Conservation (phyloP, 2,797 vertebrate species). For the Alfaro cultratus region DNA sequence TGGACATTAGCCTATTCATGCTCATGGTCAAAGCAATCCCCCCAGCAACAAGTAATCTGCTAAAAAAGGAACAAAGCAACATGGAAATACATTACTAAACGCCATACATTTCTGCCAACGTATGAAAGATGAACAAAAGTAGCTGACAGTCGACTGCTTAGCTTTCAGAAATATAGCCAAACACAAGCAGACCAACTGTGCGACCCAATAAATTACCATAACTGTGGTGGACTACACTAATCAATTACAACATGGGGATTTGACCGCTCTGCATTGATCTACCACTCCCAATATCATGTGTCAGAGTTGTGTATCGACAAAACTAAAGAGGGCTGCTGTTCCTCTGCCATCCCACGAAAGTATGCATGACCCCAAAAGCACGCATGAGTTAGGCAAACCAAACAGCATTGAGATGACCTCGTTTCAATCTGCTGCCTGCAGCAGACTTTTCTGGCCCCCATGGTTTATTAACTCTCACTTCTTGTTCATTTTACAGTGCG, state of each 20-base stretch:
- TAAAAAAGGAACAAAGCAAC: background rate
- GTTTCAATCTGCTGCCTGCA: conserved; percentile 1
- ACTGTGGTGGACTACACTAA: conserved; percentile 35
- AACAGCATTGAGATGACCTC: conserved; percentile 15
- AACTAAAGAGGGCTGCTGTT: conserved; percentile 37
- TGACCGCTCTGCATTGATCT: conserved; percentile 64
- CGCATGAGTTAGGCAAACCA: conserved; percentile 1
- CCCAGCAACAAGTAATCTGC: conserved; percentile 4
- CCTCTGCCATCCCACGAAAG: conserved; percentile 56
- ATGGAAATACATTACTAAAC: conserved; percentile 17
- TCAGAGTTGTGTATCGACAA: conserved; percentile 59
- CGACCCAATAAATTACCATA: conserved; percentile 38
- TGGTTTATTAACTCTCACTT: conserved; percentile 72
- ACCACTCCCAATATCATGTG: conserved; percentile 56
- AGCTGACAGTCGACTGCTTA: background rate
- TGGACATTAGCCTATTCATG: conserved; percentile 52
- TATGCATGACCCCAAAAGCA: conserved; percentile 51
- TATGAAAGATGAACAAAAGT: background rate
- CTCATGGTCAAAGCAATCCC: conserved; percentile 45
- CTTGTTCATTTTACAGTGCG: conserved; percentile 67
- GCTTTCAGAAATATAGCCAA: conserved; percentile 10
- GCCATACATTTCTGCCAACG: background rate
- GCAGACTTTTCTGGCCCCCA: conserved; percentile 6
- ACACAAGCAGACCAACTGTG: conserved; percentile 11
- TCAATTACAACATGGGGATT: conserved; percentile 57